Evolutionary conservation across 2,888 invertebrate species (phyloP).

Genomic region (Xanthorhoe spadicearia): DNA sequence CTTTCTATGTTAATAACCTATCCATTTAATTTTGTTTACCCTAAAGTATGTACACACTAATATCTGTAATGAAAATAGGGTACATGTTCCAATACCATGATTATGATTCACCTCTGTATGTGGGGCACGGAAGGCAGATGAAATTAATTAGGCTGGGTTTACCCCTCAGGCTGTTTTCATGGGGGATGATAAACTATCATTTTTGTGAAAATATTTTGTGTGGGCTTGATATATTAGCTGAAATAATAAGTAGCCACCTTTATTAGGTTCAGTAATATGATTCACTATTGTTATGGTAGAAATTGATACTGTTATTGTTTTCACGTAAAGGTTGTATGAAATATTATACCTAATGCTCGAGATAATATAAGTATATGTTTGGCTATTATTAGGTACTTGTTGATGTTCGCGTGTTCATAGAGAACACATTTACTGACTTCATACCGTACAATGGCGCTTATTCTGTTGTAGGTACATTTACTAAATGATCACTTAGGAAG

Average conservation of each 20-base stretch:
- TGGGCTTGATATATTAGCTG: conserved; percentile 31
- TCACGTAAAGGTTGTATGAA: not conserved
- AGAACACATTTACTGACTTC: not conserved
- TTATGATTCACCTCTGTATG: conserved; percentile 41
- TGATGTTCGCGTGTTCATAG: not conserved
- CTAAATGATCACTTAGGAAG: too few species aligned
- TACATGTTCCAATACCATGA: conserved; percentile 29
- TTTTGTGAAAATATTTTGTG: conserved; percentile 40
- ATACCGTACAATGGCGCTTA: not conserved
- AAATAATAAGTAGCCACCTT: conserved; percentile 28
- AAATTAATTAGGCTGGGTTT: conserved; percentile 47
- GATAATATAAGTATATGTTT: not conserved
- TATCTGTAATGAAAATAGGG: conserved; percentile 16
- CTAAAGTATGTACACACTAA: not conserved
- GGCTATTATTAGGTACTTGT: not conserved
- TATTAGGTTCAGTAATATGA: conserved; percentile 25
- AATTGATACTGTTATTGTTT: conserved; percentile 3
- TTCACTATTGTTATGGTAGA: conserved; percentile 17
- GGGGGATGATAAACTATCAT: conserved; percentile 44
- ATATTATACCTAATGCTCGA: not conserved
- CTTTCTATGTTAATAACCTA: not conserved
- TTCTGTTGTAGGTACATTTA: too few species aligned
- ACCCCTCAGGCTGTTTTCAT: conserved; percentile 42
- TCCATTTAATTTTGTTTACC: not conserved
- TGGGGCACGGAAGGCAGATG: conserved; percentile 41